Evolutionary conservation across 2,113 vertebrate species (phyloP).

Genomic region (Reinhardtius hippoglossoides): DNA sequence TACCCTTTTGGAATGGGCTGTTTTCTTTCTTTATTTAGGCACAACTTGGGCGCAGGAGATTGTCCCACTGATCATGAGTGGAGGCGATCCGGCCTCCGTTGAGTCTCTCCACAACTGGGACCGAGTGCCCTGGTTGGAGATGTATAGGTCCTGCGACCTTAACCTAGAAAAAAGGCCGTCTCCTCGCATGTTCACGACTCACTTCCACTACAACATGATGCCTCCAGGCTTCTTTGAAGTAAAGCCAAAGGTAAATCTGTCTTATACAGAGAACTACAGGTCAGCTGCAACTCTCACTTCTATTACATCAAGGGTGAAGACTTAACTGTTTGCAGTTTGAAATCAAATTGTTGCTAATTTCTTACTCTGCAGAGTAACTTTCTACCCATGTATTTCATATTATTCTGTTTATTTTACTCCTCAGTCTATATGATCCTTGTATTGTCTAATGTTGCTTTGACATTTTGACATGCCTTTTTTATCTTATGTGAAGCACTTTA

Average conservation of each 20-base stretch:
- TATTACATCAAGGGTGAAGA: not conserved
- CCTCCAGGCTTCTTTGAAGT: slow-evolving; percentile 72
- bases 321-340: not conserved
- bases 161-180: slow-evolving; percentile 77
- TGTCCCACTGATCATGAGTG: slow-evolving; percentile 75
- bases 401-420: too few relatives aligned
- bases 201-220: slow-evolving; percentile 78
- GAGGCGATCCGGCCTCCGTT: slow-evolving; percentile 75
- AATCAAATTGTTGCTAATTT: too few relatives aligned
- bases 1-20: not conserved
- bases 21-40: slow-evolving; percentile 53
- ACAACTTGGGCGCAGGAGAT: slow-evolving; percentile 85
- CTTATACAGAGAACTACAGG: too few relatives aligned
- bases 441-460: too few relatives aligned
- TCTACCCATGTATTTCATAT: too few relatives aligned
- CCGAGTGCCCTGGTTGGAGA: slow-evolving; percentile 82
- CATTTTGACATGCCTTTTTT: too few relatives aligned
- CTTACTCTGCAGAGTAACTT: too few relatives aligned
- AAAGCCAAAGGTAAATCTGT: slow-evolving; percentile 78
- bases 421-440: too few relatives aligned
- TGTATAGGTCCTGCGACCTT: slow-evolving; percentile 27
- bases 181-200: slow-evolving; percentile 76
- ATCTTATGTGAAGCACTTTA: too few relatives aligned
- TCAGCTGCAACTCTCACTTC: too few relatives aligned
- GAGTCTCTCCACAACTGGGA: slow-evolving; percentile 79